A percentile compares a stretch with the other conserved stretches of the same genome.
These are phyloP conservation scores for Caenorhabditis sp. DNA, from an alignment of 2,888 invertebrate genomes.

Conservation along the genomic window DNA sequence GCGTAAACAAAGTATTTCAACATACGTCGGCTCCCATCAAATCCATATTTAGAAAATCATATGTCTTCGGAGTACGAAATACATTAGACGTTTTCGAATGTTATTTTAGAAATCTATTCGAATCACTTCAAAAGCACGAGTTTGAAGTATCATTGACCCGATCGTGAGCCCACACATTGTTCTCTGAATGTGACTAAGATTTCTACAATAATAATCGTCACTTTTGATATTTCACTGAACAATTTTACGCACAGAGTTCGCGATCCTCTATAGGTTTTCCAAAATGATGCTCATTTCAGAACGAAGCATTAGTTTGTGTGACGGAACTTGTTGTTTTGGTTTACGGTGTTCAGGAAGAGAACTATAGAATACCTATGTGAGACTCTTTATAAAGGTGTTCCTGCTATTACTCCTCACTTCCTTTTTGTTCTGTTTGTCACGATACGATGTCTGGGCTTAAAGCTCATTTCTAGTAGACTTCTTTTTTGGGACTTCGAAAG, in stretches of 20 bases:
- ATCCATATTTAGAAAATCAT: neutral
- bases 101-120: neutral
- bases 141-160: neutral
- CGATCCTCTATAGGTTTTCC: constrained; percentile 31
- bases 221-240: neutral
- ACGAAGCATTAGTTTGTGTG: constrained; percentile 6
- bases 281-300: constrained; percentile 7
- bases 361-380: constrained; percentile 29
- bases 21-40: no score
- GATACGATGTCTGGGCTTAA: neutral
- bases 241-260: constrained; percentile 4
- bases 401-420: constrained; percentile 8
- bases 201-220: no score
- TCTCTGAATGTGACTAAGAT: no score
- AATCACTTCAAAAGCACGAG: constrained; percentile 11
- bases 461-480: neutral
- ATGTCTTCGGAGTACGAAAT: neutral
- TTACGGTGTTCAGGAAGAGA: constrained; percentile 1
- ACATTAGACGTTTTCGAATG: neutral
- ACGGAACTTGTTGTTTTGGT: constrained; percentile 20
- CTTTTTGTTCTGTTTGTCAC: neutral
- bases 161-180: neutral
- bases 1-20: no score
- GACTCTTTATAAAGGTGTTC: constrained; percentile 18
- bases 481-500: neutral